Percentiles rank a stretch among this genome's conserved stretches.
Conservation (phyloP, 2,888 invertebrate genomes). For the Ypsolopha scabrella region DNA sequence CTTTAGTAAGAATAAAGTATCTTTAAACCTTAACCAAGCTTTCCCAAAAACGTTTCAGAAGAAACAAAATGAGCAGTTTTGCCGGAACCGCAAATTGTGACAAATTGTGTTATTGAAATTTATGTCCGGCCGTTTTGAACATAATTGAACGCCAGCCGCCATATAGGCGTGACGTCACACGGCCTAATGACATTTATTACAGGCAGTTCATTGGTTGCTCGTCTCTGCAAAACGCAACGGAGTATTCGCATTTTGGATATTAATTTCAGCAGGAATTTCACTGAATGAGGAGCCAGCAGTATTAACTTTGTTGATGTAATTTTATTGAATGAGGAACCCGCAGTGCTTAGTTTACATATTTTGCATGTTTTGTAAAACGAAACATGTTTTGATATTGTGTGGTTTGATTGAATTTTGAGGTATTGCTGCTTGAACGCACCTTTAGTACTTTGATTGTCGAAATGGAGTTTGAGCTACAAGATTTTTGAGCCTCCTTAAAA, state of each 20-base stretch:
- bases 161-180: conserved; percentile 50
- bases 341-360: no score
- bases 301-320: no score
- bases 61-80: conserved; percentile 15
- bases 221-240: conserved; percentile 34
- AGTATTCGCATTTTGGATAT: conserved; percentile 42
- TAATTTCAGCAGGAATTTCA: conserved; percentile 43
- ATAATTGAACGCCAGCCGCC: conserved; percentile 54
- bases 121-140: conserved; percentile 59
- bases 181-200: conserved; percentile 60
- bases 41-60: background rate
- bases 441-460: no score
- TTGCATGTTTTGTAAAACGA: no score
- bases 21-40: no score
- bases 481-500: no score
- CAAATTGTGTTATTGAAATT: conserved; percentile 63
- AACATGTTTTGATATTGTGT: no score
- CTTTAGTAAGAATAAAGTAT: no score
- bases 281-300: conserved; percentile 9
- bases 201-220: conserved; percentile 50
- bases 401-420: no score
- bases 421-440: no score
- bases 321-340: no score
- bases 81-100: conserved; percentile 48
- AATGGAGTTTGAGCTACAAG: no score